Evolutionary conservation across 1,140 invertebrate genomes (phyloP), one percentile per base, ranked within the genome.

Genomic region (Drosophila grimshawi): DNA sequence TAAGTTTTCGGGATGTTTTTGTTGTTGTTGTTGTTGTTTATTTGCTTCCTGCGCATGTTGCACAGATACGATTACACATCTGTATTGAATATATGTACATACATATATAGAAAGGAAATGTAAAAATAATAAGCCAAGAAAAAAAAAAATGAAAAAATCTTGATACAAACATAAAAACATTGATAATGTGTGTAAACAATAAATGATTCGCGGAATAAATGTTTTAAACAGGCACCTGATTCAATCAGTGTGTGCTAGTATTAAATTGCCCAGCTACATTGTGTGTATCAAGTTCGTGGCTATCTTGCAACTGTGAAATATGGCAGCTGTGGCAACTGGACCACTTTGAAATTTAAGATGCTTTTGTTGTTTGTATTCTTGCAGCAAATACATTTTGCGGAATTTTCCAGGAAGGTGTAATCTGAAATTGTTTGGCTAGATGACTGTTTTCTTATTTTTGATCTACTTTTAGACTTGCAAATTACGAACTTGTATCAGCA

Each of bases 161-260:
- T 45, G 29, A 19, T 19, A 19, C 19, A 19, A 19, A 39, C 39
- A 52, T 43, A 19, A 19, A 63, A 53, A 69, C 60, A 55, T 53
- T 63, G 59, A 69, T 69, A 69, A 62, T 53, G 66, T 43, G 49
- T 69, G 11, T 52, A 45, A 55, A 43, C 48, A 53, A 30, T 64
- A 37, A 52, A 56, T 27, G 5, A 62, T 53, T 53, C 33, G 32
- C 19, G 32, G 32, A 6, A 35, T 53, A 2, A 6, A 35, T 11
- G 27, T 29, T 6, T 7, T 48, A 19, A 19, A 19, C 27, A 27
- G 19, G 5, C 45, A 48, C 19, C 19, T 48, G 45, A 48, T 27
- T 29, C 19, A 19, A 19, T 19, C 19, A 19, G 19, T 19, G 19
- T 19, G 19, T 19, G 19, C 19, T 19, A 19, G 45, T 48, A 27